A percentile compares a stretch with the other conserved stretches of the same genome.
Evolutionary conservation across 2,797 vertebrate species (phyloP).

Genomic region (Ficedula albicollis): DNA sequence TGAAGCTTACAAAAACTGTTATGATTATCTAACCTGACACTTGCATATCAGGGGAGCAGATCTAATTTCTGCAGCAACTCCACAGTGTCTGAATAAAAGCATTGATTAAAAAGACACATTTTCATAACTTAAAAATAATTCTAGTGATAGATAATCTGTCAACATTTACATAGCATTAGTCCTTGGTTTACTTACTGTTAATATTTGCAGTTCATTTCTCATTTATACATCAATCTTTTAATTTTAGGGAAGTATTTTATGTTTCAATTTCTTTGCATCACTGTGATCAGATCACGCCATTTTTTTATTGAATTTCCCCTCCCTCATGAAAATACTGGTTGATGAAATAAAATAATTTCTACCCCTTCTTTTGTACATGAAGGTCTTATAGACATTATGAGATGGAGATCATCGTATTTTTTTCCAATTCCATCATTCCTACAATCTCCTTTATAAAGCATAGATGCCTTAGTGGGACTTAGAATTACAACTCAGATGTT

Average conservation of each 20-base stretch:
- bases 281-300: not conserved
- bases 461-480: not conserved
- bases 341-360: not conserved
- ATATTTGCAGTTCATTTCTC: not conserved
- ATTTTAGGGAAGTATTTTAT: not conserved
- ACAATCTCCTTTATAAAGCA: not conserved
- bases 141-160: not conserved
- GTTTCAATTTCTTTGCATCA: not conserved
- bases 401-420: not conserved
- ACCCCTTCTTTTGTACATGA: not conserved
- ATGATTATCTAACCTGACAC: not conserved
- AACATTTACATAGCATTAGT: not conserved
- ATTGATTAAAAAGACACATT: not conserved
- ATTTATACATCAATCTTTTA: not conserved
- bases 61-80: not conserved
- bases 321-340: not conserved
- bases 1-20: not conserved
- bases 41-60: not conserved
- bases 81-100: not conserved
- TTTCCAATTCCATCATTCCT: not conserved
- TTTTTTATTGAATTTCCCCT: not conserved
- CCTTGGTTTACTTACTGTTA: not conserved
- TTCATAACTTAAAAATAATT: not conserved
- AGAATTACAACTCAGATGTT: not conserved
- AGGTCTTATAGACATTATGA: not conserved